Evolutionary conservation across 2,113 vertebrate genomes (phyloP), one percentile per base, ranked within the genome.

Genomic region (Cyprinodon brontotheroides): DNA sequence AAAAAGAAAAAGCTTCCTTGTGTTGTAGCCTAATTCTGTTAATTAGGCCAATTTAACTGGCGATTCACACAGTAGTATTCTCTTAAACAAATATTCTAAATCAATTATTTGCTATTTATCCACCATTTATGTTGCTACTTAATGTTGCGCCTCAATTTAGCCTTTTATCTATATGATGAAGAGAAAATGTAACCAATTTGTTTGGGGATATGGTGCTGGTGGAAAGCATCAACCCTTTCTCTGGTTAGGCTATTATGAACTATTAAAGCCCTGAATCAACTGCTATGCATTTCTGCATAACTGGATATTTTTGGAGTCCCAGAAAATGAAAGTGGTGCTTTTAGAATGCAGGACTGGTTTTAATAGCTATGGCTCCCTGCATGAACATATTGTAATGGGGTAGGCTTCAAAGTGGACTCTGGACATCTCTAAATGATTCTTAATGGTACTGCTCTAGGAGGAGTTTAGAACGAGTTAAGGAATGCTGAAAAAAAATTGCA

Each of bases 31-130:
- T 69, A 68, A 57, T 80, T 88, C 76, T 29, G 79, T 80, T 87
- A 89, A 85, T 84, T 70, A 84, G 90, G 82, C 4, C 82, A 79
- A 62, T 86, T 81, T 78, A 74, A 89, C 53, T 72, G 59, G 75
- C 2, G 22, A 40, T 60, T 37, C 64, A 48, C 61, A 65, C 17
- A 45, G 61, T 12, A 15, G 45, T 77, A 36, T 39, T 20, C 37
- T 37, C 2, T 17, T 1, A 29, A 4, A n/a, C 11, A 62, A 29
- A 63, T 9, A 47, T 70, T 4, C 38, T 75, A 40, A 79, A 50
- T 47, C 36, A 45, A 11, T 17, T 1, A 9, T 62, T 14, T 40
- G 1, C 38, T 10, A n/a, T 71, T 72, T 40, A 65, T 39, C 37
- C 63, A n/a, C 5, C 37, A 61, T 40, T 57, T 5, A 9, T 2